Evolutionary conservation across 2,113 vertebrate genomes (phyloP), one percentile per base, ranked within the genome.

Genomic region (Mustelus asterias): DNA sequence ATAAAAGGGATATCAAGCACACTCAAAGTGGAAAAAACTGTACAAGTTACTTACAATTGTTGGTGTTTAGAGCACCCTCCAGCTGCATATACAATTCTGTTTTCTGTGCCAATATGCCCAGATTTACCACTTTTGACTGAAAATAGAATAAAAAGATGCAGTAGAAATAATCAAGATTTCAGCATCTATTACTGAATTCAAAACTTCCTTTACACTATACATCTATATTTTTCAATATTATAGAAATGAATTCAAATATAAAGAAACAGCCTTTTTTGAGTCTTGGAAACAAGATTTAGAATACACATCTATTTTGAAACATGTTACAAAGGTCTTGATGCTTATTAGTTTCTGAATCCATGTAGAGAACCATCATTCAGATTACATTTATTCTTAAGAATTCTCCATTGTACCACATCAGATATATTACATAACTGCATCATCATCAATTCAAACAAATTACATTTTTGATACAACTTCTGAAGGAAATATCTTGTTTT

Each of bases 81-180:
- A 99, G 98, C 95, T 97, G 97, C 90, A 97, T 5, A 94, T 96
- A 98, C 97, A 99, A 99, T 96, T 97, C 97, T 72, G 99, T 98
- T 96, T 98, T 99, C 97, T 98, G 98, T 89, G 97, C 97, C 97
- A 99, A 96, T 37, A 97, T 96, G 88, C 98, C 98, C 96, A 98
- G 97, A 60, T 97, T 97, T 96, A 99, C 97, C 48, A 99, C 96
- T 97, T 99, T 99, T 0, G 99, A 99, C 99, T 99, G 93, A 97
- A n/a, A 88, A 96, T 67, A 96, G n/a, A 97, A 96, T 96, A 96
- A 96, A 20, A 80, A 0, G 96, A 89, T 78, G 96, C 96, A 97
- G 5, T 96, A 8, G 70, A 96, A 96, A 4, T 44, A 3, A 54
- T 70, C 1, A 80, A 86, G 11, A 41, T 86, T 63, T 14, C n/a